Conservation (phyloP, 2,888 invertebrate genomes). For the Xanthia togata region DNA sequence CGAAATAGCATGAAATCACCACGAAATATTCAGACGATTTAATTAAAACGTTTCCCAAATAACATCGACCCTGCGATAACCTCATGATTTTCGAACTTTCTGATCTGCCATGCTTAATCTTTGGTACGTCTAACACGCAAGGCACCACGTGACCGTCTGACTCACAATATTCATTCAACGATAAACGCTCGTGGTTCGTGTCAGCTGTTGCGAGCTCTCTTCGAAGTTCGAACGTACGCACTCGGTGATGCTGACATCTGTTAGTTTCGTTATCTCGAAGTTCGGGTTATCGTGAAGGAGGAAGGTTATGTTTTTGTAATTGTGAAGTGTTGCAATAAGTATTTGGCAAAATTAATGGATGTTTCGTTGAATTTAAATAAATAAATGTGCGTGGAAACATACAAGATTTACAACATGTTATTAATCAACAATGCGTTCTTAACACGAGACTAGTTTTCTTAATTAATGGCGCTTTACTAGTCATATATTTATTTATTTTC, state of each 20-base stretch:
- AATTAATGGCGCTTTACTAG: no score
- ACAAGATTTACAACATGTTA: background rate
- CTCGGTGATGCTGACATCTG: constrained; percentile 21
- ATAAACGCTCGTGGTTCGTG: constrained; percentile 64
- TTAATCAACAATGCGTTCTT: no score
- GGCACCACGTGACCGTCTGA: constrained; percentile 74
- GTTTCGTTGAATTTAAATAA: background rate
- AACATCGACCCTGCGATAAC: constrained; percentile 35
- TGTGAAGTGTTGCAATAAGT: constrained; percentile 9
- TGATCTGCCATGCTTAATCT: constrained; percentile 61
- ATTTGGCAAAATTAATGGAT: background rate
- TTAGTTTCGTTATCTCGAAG: constrained; percentile 32
- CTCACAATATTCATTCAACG: constrained; percentile 75
- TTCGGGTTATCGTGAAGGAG: constrained; percentile 37
- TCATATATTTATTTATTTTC: background rate
- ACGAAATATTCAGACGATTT: background rate
- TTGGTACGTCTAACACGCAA: constrained; percentile 67
- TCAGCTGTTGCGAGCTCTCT: constrained; percentile 74
- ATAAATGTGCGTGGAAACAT: background rate
- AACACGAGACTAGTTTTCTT: background rate
- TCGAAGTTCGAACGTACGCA: constrained; percentile 26
- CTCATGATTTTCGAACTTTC: constrained; percentile 28
- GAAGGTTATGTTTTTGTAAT: background rate
- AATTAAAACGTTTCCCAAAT: constrained; percentile 12
- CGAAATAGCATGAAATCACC: background rate